A percentile compares a stretch with the other conserved stretches of the same genome.
Conservation (phyloP, 2,797 vertebrate genomes). For the Epinephelus coioides region DNA sequence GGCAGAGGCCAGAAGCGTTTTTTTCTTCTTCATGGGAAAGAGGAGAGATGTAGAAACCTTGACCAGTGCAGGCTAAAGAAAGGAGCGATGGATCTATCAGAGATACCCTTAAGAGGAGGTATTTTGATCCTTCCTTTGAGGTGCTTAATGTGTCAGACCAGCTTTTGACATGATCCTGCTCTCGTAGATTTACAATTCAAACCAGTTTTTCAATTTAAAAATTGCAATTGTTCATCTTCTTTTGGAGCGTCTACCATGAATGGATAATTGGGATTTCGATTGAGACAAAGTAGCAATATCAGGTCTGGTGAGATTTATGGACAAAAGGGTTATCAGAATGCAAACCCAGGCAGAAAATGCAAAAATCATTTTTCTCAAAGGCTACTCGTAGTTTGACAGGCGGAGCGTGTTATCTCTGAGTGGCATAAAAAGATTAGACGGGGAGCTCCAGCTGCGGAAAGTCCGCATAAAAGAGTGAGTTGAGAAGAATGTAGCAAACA, state of each 20-base stretch:
- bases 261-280: constrained; percentile 27
- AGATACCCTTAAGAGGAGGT: not conserved
- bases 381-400: constrained; percentile 8
- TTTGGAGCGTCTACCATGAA: not conserved
- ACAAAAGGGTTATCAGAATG: not conserved
- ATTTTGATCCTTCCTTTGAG: not conserved
- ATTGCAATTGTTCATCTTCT: constrained; percentile 5
- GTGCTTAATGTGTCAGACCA: constrained; percentile 5
- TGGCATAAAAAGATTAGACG: constrained; percentile 10
- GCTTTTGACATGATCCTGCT: not conserved
- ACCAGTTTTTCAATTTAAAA: constrained; percentile 10
- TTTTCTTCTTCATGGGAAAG: not conserved
- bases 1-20: not conserved
- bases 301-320: not conserved
- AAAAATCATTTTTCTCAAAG: constrained; percentile 12
- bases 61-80: not conserved
- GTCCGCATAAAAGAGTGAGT: not conserved
- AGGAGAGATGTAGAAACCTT: not conserved
- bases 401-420: constrained; percentile 36
- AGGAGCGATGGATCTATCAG: not conserved
- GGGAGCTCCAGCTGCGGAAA: constrained; percentile 11
- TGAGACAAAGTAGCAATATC: not conserved
- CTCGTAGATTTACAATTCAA: not conserved
- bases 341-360: constrained; percentile 21
- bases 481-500: not conserved